Base-by-base conservation (phyloP, 2,113 vertebrate genomes). In the Theristicus caerulescens region DNA sequence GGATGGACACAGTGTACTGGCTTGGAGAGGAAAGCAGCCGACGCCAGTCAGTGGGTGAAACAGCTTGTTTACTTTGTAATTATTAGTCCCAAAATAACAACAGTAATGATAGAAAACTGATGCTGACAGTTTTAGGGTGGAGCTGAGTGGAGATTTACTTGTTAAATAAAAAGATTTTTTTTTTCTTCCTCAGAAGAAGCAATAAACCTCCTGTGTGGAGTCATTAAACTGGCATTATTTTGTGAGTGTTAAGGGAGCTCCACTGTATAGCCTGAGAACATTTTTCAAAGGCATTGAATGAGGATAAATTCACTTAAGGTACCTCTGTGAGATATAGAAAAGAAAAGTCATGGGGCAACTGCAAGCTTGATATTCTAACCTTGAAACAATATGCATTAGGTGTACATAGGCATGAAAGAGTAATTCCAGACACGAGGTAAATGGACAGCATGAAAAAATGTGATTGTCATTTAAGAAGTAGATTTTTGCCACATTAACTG, bases 251-350 rank as follows among this genome's bases (percentile, higher is more conserved):
- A 79, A 71, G 54, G 65, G 67, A 61, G n/a, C 21, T 67, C 46
- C 16, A 6, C 11, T 82, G 34, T 29, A n/a, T 10, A 82, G 49
- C 32, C 57, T 54, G 6, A 88, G 65, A 87, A 32, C 54, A 36
- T 69, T 69, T 58, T 46, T 55, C 40, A 70, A 55, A 81, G 38
- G 14, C 36, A 27, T 9, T 51, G 27, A 71, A 66, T 59, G 38
- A 78, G 36, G 29, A 85, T 64, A 88, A 94, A 85, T 90, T 96
- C 70, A 88, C 55, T 94, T 94, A 92, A 64, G 87, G 74, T 59
- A 66, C 52, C 66, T 86, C 58, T 42, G 77, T 72, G 87, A 86
- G 71, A 82, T 65, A 65, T 3, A 61, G 64, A 42, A 64, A 55
- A 55, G 57, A 21, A 29, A 84, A 93, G 46, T 26, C 70, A 59